Percentiles rank a stretch among this genome's conserved stretches.
Conservation (phyloP, 2,888 invertebrate species). For the Caenorhabditis uteleia region DNA sequence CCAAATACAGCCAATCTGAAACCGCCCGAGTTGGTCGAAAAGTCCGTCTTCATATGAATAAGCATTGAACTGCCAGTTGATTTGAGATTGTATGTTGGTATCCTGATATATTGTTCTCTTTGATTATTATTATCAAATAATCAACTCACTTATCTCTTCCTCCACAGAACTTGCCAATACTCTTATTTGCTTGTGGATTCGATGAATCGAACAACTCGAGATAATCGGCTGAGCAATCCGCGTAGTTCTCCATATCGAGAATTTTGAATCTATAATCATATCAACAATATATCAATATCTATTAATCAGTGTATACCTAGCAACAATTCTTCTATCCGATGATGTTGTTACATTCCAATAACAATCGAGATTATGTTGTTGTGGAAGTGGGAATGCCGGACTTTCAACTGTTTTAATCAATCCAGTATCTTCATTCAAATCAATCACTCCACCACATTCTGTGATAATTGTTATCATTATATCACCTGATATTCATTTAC, state of each 20-base stretch:
- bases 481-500: constrained; percentile 36
- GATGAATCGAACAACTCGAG: constrained; percentile 59
- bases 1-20: constrained; percentile 59
- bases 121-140: neutral
- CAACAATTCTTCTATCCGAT: constrained; percentile 44
- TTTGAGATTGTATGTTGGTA: constrained; percentile 40
- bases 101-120: constrained; percentile 32
- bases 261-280: neutral
- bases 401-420: constrained; percentile 30
- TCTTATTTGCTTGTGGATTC: constrained; percentile 17
- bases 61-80: constrained; percentile 46
- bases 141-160: constrained; percentile 9
- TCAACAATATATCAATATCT: neutral
- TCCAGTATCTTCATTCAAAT: constrained; percentile 37
- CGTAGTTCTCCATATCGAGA: neutral
- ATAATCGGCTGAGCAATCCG: constrained; percentile 56
- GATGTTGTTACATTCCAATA: constrained; percentile 66
- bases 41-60: constrained; percentile 58
- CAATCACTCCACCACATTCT: constrained; percentile 62
- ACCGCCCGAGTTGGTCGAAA: constrained; percentile 50
- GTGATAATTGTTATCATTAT: neutral
- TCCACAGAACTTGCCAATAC: constrained; percentile 58
- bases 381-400: constrained; percentile 66
- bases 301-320: constrained; percentile 28
- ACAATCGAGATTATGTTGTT: constrained; percentile 62